These are phyloP conservation scores for Haemorhous mexicanus DNA, from an alignment of 2,113 vertebrate genomes.

Conservation along the genomic window DNA sequence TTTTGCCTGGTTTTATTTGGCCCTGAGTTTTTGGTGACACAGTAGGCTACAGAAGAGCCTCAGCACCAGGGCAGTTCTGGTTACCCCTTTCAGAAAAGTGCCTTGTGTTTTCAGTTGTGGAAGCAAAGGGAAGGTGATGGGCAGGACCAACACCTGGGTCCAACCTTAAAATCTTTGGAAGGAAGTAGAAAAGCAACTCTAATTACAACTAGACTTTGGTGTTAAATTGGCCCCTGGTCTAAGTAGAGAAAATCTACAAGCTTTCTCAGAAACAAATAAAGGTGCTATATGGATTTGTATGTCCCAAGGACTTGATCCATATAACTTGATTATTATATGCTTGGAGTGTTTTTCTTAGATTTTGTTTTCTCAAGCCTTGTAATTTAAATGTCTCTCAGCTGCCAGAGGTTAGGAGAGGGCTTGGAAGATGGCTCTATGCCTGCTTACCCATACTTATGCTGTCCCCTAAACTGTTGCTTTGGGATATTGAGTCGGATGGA, in stretches of 20 bases:
- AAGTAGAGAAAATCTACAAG: neutral
- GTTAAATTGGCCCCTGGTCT: neutral
- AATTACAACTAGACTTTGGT: neutral
- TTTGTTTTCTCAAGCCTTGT: neutral
- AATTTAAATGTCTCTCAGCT: neutral
- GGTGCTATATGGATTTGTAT: neutral
- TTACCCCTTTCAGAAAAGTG: neutral
- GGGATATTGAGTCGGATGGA: neutral
- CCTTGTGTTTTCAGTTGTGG: neutral
- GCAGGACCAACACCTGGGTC: neutral
- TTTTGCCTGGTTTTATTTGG: neutral
- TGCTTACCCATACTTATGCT: neutral
- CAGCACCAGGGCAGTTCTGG: neutral
- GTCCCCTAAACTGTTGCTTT: neutral
- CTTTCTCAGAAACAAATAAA: neutral
- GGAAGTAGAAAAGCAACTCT: neutral
- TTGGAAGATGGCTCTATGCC: neutral
- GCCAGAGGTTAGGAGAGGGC: neutral
- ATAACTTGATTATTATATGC: neutral
- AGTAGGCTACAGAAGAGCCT: neutral
- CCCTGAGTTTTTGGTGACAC: neutral
- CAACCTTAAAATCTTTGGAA: neutral
- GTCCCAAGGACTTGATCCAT: neutral
- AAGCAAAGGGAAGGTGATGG: neutral
- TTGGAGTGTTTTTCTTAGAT: neutral